Evolutionary conservation across 2,888 invertebrate genomes (phyloP).

Genomic region (Folsomia manolachei): DNA sequence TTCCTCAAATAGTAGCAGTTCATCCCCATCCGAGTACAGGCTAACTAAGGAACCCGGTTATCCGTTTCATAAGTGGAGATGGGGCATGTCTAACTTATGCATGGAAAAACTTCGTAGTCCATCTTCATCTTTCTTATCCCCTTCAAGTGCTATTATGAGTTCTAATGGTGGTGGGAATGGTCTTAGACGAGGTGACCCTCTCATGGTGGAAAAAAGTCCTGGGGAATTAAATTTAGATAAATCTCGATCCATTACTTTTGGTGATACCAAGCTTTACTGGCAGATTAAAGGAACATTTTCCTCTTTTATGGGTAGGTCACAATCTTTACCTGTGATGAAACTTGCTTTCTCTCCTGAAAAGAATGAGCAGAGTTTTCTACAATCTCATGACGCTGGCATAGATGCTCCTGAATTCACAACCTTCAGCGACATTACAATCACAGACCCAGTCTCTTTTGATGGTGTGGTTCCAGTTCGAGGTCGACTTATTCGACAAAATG

Average conservation of each 20-base stretch:
- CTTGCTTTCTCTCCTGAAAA: not conserved
- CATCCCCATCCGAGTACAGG: constrained; percentile 11
- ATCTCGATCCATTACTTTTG: constrained; percentile 22
- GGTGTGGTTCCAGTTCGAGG: constrained; percentile 3
- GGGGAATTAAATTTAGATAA: constrained; percentile 9
- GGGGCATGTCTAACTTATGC: constrained; percentile 30
- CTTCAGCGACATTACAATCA: not conserved
- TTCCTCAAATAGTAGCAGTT: not conserved
- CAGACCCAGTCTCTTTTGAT: too few relatives aligned
- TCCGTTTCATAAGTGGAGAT: constrained; percentile 27
- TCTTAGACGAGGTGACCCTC: not conserved
- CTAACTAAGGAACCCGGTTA: constrained; percentile 7
- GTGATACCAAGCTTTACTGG: constrained; percentile 25
- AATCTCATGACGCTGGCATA: not conserved
- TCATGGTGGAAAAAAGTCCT: constrained; percentile 16
- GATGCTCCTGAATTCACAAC: not conserved
- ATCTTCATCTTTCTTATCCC: not conserved
- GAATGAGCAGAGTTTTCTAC: not conserved
- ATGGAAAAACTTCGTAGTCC: constrained; percentile 23
- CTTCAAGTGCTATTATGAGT: not conserved
- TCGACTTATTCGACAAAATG: constrained; percentile 41
- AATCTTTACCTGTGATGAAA: constrained; percentile 31
- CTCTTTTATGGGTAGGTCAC: constrained; percentile 26
- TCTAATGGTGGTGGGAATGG: not conserved
- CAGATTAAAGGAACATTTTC: constrained; percentile 24